Conservation (phyloP, 2,888 invertebrate species). For the Tipula confusa region DNA sequence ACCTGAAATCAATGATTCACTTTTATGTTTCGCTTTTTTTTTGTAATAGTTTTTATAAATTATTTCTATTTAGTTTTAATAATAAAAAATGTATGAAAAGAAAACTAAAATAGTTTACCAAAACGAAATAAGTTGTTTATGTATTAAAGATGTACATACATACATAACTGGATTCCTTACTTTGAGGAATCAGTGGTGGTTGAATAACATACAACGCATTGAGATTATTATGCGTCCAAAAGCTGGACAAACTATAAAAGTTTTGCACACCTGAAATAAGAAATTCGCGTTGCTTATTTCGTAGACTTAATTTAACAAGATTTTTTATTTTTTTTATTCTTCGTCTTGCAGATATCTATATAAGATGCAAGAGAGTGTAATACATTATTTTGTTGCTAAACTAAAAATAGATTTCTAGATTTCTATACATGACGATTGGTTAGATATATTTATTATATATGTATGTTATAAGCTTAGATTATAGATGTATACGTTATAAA, state of each 20-base stretch:
- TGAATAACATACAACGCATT: background rate
- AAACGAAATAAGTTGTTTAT: background rate
- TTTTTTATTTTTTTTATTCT: background rate
- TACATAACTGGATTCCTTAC: constrained; percentile 3
- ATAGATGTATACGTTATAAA: background rate
- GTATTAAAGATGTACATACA: background rate
- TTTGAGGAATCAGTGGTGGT: background rate
- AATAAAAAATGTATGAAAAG: background rate
- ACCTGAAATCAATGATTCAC: background rate
- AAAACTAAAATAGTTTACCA: background rate
- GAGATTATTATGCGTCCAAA: background rate
- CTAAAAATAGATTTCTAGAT: constrained; percentile 3
- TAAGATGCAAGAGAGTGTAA: constrained; percentile 12
- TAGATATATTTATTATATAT: background rate
- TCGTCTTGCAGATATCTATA: constrained; percentile 12
- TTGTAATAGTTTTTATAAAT: background rate
- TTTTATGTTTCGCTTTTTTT: background rate
- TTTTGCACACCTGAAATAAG: background rate
- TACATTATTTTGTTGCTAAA: background rate
- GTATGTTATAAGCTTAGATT: background rate
- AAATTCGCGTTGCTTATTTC: background rate
- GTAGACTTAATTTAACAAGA: background rate
- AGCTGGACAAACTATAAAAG: background rate
- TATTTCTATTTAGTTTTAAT: background rate
- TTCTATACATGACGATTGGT: background rate